Base-by-base conservation (phyloP, 2,888 invertebrate species). In the Nomada goodeniana region DNA sequence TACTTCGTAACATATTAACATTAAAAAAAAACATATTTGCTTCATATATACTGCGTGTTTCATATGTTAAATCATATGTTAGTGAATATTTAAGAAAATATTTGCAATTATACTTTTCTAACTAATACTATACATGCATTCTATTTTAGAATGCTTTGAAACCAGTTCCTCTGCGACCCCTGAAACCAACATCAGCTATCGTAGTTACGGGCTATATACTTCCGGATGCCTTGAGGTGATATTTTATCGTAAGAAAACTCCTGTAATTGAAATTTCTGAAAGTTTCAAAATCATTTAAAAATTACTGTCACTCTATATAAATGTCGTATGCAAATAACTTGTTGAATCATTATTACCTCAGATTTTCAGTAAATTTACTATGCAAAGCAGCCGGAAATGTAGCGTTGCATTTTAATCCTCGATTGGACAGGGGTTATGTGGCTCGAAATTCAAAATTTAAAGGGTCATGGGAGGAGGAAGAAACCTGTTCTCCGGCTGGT, bases 401-500 rank as follows among this genome's bases (percentile, higher is more conserved):
- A 20, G 97, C 96, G 0, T 94, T 98, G 52, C 98, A 98, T 92
- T 96, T 98, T 90, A 98, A 98, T 94, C 97, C 97, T 10, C 96
- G 98, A 20, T 94, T 98, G 86, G 96, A 96, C 76, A 96, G 97
- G 91, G 95, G 96, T 81, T 97, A 97, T 91, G 96, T 98, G 57
- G 97, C 98, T 0, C 95, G 98, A 84, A 98, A 98, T 93, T 95
- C 96, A 2, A 95, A 95, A 74, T 92, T 95, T 18, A 95, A 95
- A 86, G 96, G 96, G 71, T 94, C 94, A 68, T 98, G 98, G 98
- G 97, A 96, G 0, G 91, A 93, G 0, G 98, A 98, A 91, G 98
- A 98, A 91, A 96, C 96, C n/a, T 96, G 93, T 80, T 94, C 93
- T 44, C 91, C 92, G 3, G 78, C 87, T 9, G 86, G 89, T 11